These are phyloP conservation scores for Rynchops niger DNA, from an alignment of 2,113 vertebrate genomes.

Conservation along the genomic window DNA sequence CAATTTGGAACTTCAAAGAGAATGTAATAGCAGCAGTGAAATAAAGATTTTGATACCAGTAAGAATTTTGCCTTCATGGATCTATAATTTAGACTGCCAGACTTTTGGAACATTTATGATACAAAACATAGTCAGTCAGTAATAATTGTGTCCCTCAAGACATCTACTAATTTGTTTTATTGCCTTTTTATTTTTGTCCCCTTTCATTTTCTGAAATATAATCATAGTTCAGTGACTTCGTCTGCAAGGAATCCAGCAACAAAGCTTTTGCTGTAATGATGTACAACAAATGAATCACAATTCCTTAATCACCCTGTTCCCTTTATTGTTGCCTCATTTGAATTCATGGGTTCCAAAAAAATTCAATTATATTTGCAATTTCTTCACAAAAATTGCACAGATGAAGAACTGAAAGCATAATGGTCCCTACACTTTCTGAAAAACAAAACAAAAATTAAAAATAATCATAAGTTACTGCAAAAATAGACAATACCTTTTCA, in stretches of 20 bases:
- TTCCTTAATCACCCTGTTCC: slow-evolving; percentile 42
- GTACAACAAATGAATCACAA: slow-evolving; percentile 41
- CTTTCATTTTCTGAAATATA: slow-evolving; percentile 70
- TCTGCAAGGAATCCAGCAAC: slow-evolving; percentile 15
- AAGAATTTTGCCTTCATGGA: neutral
- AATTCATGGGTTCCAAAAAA: slow-evolving; percentile 50
- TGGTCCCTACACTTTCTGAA: neutral
- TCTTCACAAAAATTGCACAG: slow-evolving; percentile 56
- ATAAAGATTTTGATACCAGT: slow-evolving; percentile 2
- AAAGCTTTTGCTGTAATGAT: slow-evolving; percentile 49
- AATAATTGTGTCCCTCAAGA: slow-evolving; percentile 57
- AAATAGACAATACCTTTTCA: neutral
- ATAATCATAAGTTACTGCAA: neutral
- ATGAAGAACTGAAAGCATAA: slow-evolving; percentile 44
- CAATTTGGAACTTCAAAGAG: slow-evolving; percentile 44
- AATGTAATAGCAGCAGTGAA: slow-evolving; percentile 3
- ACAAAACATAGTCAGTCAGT: slow-evolving; percentile 59
- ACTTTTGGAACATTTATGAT: slow-evolving; percentile 10
- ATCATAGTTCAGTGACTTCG: slow-evolving; percentile 63
- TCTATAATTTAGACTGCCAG: slow-evolving; percentile 45
- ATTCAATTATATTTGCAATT: slow-evolving; percentile 64
- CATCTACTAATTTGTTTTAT: slow-evolving; percentile 63
- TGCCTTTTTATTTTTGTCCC: slow-evolving; percentile 67
- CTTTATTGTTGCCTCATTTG: slow-evolving; percentile 37
- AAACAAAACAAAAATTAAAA: neutral